Conservation (phyloP, 2,888 invertebrate species). For the Heliconius sara region DNA sequence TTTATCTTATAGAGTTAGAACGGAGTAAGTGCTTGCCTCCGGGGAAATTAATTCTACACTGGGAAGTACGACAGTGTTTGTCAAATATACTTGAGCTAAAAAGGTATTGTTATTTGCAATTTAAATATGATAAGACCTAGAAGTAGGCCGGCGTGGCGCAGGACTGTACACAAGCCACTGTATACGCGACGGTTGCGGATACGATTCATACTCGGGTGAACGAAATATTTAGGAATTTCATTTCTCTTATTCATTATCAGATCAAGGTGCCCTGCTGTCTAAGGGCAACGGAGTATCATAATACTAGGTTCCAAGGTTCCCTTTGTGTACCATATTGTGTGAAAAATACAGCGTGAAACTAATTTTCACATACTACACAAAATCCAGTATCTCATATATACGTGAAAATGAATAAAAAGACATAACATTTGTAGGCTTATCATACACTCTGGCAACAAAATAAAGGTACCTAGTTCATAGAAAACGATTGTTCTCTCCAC, state of each 20-base stretch:
- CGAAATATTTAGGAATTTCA: too few relatives aligned
- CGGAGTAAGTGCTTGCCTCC: conserved; percentile 24
- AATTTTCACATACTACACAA: background rate
- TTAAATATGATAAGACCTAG: too few relatives aligned
- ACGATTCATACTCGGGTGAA: too few relatives aligned
- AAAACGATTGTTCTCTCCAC: background rate
- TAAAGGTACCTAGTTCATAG: background rate
- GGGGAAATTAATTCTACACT: conserved; percentile 42
- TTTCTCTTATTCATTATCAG: too few relatives aligned
- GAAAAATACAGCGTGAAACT: too few relatives aligned
- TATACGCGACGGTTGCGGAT: too few relatives aligned
- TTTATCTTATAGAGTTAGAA: conserved; percentile 20
- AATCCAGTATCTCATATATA: background rate
- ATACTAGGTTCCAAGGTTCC: too few relatives aligned
- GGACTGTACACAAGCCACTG: too few relatives aligned
- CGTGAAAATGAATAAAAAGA: background rate
- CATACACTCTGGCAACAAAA: background rate
- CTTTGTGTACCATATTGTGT: too few relatives aligned
- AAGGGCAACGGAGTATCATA: too few relatives aligned
- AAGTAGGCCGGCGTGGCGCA: accelerated
- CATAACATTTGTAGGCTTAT: background rate
- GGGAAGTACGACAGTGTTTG: conserved; percentile 30
- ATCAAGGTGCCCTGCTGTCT: too few relatives aligned
- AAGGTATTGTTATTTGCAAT: conserved; percentile 21
- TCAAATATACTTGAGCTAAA: conserved; percentile 20